Evolutionary conservation across 2,888 invertebrate genomes (phyloP).

Genomic region (Plagodis pulveraria): DNA sequence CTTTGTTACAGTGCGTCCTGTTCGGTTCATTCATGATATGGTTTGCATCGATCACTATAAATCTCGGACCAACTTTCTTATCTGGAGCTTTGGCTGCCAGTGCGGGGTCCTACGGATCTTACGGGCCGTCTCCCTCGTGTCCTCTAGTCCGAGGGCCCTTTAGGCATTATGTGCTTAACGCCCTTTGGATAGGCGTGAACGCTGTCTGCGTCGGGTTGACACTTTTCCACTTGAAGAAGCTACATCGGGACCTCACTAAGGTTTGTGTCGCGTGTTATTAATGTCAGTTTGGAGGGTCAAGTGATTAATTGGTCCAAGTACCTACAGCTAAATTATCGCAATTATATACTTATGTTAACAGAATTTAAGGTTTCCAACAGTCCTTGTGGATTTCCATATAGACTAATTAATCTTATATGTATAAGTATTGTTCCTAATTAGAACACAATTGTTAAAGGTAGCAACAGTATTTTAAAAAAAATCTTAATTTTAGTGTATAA

Average conservation of each 20-base stretch:
- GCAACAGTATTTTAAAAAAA: too few relatives aligned
- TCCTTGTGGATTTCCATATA: too few relatives aligned
- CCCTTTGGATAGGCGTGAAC: constrained; percentile 95
- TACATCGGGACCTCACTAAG: constrained; percentile 92
- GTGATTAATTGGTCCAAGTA: constrained; percentile 18
- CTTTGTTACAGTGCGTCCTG: constrained; percentile 90
- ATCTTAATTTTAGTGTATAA: too few relatives aligned
- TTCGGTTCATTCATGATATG: constrained; percentile 97
- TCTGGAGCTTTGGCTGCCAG: constrained; percentile 93
- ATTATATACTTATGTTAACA: too few relatives aligned
- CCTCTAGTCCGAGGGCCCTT: constrained; percentile 94
- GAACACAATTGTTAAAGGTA: too few relatives aligned
- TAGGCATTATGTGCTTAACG: constrained; percentile 95
- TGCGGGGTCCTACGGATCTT: constrained; percentile 89
- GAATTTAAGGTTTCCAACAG: too few relatives aligned
- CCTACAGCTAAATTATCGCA: background rate
- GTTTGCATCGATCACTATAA: constrained; percentile 96
- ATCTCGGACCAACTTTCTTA: constrained; percentile 94
- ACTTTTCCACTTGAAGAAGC: constrained; percentile 92
- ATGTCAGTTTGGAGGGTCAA: constrained; percentile 17
- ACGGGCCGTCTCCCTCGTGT: constrained; percentile 90
- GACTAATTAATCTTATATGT: too few relatives aligned
- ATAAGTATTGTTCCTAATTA: too few relatives aligned
- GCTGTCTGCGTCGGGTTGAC: constrained; percentile 93
- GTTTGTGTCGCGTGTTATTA: constrained; percentile 56